Evolutionary conservation across 1,140 invertebrate genomes (phyloP).

Genomic region (Leptonema lineaticorne): DNA sequence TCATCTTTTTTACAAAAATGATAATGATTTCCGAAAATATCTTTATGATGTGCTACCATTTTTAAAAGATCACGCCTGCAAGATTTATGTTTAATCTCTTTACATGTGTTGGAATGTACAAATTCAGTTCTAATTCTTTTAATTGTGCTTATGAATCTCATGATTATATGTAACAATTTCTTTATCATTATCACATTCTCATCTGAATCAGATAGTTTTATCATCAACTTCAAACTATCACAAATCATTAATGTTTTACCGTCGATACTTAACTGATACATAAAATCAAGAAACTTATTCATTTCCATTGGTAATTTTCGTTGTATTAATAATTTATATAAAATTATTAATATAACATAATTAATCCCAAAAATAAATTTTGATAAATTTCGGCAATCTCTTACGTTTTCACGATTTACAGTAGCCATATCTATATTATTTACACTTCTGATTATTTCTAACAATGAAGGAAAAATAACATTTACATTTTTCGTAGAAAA

Average conservation of each 20-base stretch:
- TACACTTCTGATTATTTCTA: conserved; percentile 1
- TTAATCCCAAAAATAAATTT: conserved; percentile 64
- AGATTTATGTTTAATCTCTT: conserved; percentile 54
- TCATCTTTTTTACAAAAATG: conserved; percentile 41
- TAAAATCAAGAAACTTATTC: conserved; percentile 53
- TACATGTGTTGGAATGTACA: conserved; percentile 57
- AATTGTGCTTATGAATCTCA: conserved; percentile 58
- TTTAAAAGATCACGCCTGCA: conserved; percentile 50
- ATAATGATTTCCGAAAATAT: conserved; percentile 53
- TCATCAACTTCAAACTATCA: conserved; percentile 59
- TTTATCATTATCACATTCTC: conserved; percentile 52
- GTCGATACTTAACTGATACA: conserved; percentile 54
- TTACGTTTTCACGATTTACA: neutral
- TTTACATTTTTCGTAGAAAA: neutral
- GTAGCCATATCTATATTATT: neutral
- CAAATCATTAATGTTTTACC: conserved; percentile 59
- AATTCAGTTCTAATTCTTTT: conserved; percentile 61
- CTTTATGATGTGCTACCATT: conserved; percentile 60
- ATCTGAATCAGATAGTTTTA: conserved; percentile 51
- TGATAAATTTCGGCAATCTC: conserved; percentile 54
- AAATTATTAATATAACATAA: conserved; percentile 61
- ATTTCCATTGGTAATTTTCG: conserved; percentile 57
- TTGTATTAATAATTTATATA: conserved; percentile 62
- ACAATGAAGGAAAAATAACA: conserved; percentile 5
- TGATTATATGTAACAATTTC: conserved; percentile 61